These are phyloP conservation scores for Antrozous pallidus DNA, from an alignment of 2,797 vertebrate species.

Conservation along the genomic window DNA sequence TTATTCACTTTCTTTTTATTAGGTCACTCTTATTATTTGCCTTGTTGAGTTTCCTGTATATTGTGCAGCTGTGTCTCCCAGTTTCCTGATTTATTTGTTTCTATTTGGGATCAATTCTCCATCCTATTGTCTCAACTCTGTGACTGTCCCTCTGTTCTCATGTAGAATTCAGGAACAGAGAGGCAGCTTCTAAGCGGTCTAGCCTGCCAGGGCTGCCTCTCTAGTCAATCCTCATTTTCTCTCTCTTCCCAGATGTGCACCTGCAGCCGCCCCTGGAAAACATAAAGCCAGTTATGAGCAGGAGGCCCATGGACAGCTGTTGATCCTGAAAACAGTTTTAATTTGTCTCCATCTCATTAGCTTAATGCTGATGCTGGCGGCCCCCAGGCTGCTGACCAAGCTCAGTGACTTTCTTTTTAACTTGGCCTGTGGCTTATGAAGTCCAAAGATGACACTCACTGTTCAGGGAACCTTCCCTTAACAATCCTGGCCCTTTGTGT, in stretches of 20 bases:
- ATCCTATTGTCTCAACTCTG: not conserved
- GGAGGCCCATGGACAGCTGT: slow-evolving; percentile 62
- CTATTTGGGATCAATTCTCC: not conserved
- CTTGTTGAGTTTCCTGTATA: not conserved
- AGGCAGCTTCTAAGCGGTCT: not conserved
- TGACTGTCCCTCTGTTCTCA: not conserved
- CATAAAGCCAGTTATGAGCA: not conserved
- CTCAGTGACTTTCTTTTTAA: not conserved
- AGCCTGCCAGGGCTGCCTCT: not conserved
- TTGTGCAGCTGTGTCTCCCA: not conserved
- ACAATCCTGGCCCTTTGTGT: slow-evolving; percentile 71
- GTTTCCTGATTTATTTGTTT: not conserved
- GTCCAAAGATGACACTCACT: slow-evolving; percentile 74
- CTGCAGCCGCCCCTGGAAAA: slow-evolving; percentile 28
- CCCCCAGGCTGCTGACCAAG: slow-evolving; percentile 65
- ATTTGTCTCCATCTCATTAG: slow-evolving; percentile 82
- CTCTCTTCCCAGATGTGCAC: not conserved
- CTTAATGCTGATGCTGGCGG: slow-evolving; percentile 68
- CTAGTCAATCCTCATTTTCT: slow-evolving; percentile 5
- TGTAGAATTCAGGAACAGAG: not conserved
- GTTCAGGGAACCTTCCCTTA: slow-evolving; percentile 72
- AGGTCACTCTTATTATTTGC: not conserved
- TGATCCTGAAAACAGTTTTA: slow-evolving; percentile 72
- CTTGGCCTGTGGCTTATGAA: slow-evolving; percentile 50
- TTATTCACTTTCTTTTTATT: not conserved